Base-by-base conservation (phyloP, 2,113 vertebrate genomes). In the Camelus bactrianus region DNA sequence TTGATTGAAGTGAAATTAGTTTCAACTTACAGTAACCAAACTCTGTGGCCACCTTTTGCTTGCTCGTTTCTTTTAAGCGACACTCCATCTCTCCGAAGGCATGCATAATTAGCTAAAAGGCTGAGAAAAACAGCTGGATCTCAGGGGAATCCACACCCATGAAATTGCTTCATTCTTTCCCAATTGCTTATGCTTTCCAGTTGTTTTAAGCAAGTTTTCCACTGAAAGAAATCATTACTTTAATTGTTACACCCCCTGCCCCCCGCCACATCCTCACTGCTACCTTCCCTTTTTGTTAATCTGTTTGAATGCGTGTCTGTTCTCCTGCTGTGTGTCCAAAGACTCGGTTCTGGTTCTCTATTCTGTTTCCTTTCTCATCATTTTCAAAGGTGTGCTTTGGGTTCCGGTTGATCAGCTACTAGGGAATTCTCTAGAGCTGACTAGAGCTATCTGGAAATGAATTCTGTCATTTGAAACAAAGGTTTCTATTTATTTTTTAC, bases 91-190 rank as follows among this genome's bases (percentile, higher is more conserved):
- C 80, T 93, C 97, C 60, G 73, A 20, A 93, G 87, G 92, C 95
- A 94, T 93, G 80, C 84, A 90, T 98, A 98, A 98, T 98, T 97
- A 96, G 98, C 96, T 97, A 94, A 93, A 73, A 96, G 50, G 38
- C 81, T 89, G 65, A 96, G 94, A 93, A 97, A 97, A 98, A 92
- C 81, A 97, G 96, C 73, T 82, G 93, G 0, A 30, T 98, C 95
- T 91, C 89, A 28, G 7, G 52, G 84, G 97, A 96, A 85, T 42
- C 76, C 38, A 54, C 81, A 95, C 22, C 92, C 84, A 62, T 95
- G 95, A 98, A 96, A 98, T 81, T 93, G 54, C 60, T 92, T 96
- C n/a, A 28, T 95, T 98, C 90, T 52, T 93, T 95, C 76, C 17
- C 56, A 92, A 77, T 50, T 32, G 69, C 42, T 19, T 67, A 54